Base-by-base conservation (phyloP, 64 coral and sea anemone species). In the Stichodactyla helianthus region DNA sequence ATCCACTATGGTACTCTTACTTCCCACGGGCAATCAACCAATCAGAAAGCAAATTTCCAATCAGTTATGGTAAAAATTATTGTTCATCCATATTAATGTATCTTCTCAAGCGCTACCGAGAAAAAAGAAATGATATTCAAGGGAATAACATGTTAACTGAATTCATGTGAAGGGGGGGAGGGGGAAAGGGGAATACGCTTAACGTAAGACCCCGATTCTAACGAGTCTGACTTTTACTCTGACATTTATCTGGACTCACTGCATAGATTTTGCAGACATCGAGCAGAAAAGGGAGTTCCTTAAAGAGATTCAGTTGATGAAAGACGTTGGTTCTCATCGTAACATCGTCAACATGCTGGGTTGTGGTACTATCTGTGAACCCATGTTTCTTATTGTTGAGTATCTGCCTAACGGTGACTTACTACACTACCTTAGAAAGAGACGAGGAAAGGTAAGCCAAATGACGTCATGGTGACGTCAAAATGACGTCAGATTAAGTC, bases 341-440 rank as follows among this genome's bases (percentile, higher is more conserved):
- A 95, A 95, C 81, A 95, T 95, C 67, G 94, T 95, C 19, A 95
- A 95, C 68, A 93, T 95, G 87, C 15, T 95, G 61, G 94, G 94
- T 1, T 95, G 94, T 68, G 92, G 94, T 79, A 95, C 94, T 25
- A 14, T 92, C 5, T 51, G 28, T 13, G 91, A 95, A 15, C 94
- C 90, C 10, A 95, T 95, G 87, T 95, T 95, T 51, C 85, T 95
- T 62, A 85, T 95, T 0, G 91, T 92, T 26, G 94, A 95, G 54
- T 95, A 87, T 85, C 58, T 95, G 55, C 91, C 91, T 2, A 92
- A 87, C 22, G 94, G 94, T 22, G 94, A 95, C 59, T 83, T 95
- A 52, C 31, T 95, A 19, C 94, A 95, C 53, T 95, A 90, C 68
- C 71, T 95, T 9, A 89, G 94, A 79, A 86, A 93, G 16, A 55